Evolutionary conservation across 2,797 vertebrate species (phyloP).

Genomic region (Euphonia xanthogaster): DNA sequence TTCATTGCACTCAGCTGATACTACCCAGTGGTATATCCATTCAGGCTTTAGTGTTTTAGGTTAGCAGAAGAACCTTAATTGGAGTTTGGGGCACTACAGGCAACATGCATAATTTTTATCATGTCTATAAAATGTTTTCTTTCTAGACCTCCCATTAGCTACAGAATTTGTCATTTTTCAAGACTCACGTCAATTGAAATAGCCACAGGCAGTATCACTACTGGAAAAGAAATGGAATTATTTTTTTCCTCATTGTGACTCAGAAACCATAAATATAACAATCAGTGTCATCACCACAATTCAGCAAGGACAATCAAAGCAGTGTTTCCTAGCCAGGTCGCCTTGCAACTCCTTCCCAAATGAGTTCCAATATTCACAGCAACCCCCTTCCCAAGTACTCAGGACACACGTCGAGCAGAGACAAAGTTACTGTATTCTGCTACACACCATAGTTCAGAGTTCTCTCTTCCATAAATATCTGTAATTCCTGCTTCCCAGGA

Average conservation of each 20-base stretch:
- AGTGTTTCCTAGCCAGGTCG: neutral
- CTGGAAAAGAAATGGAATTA: neutral
- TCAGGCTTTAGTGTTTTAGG: neutral
- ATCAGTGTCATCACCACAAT: neutral
- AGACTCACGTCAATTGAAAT: neutral
- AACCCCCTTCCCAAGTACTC: neutral
- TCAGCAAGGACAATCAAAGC: neutral
- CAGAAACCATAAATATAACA: neutral
- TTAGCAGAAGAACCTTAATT: neutral
- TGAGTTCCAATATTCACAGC: neutral
- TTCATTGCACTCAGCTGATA: neutral
- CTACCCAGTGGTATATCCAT: neutral
- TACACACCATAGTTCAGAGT: neutral
- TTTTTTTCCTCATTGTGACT: neutral
- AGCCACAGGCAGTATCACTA: neutral
- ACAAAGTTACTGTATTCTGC: neutral
- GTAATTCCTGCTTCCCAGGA: neutral
- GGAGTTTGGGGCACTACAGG: neutral
- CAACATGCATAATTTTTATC: neutral
- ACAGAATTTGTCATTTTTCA: conserved; percentile 10
- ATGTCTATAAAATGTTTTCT: neutral
- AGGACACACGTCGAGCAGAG: neutral
- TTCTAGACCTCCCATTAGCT: neutral
- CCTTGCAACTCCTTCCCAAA: neutral
- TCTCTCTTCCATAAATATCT: neutral